Evolutionary conservation across 2,888 invertebrate species (phyloP), one percentile per base, ranked within the genome.

Genomic region (Rhimphoctona megacephalus): DNA sequence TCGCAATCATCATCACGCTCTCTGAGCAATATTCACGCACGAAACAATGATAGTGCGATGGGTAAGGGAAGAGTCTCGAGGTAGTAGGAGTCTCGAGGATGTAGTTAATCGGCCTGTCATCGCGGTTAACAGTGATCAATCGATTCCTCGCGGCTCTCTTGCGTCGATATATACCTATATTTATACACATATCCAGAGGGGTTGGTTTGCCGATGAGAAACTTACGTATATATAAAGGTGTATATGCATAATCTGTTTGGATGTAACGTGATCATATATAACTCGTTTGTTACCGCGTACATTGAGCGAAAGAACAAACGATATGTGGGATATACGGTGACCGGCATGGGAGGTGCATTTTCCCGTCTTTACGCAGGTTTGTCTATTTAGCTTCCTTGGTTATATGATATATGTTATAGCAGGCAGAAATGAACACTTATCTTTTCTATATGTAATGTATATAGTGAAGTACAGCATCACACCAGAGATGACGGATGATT

Each of bases 51-150:
- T 87, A 74, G 64, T 66, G 76, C 74, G 43, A 77, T 30, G 82
- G 61, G 25, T 66, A 57, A 77, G 46, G 72, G 74, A 49, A 61
- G 52, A 67, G 46, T 61, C 77, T 73, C 66, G 73, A 72, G 70
- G 85, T 87, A 57, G n/a, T n/a, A n/a, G n/a, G 52, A 67, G 46
- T 61, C 77, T 73, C 66, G 73, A 72, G 70, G 85, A 57, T 22
- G 82, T 82, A 88, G 86, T 88, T 86, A 88, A 88, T 88, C 88
- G 86, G 64, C 54, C 86, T 79, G 88, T 86, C 86, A 86, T 84
- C 87, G 69, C 54, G 66, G 80, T 49, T 46, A 83, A 81, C 83
- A 80, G 86, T 88, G 88, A 88, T 88, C 86, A 86, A 88, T 87
- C 85, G 88, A 88, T 88, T 87, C 73, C 86, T 86, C 81, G 70